Percentiles rank a stretch among this genome's conserved stretches.
phyloP scores from a whole-genome alignment of 1,140 invertebrate genomes.

The Phenacoccus solenopsis region DNA sequence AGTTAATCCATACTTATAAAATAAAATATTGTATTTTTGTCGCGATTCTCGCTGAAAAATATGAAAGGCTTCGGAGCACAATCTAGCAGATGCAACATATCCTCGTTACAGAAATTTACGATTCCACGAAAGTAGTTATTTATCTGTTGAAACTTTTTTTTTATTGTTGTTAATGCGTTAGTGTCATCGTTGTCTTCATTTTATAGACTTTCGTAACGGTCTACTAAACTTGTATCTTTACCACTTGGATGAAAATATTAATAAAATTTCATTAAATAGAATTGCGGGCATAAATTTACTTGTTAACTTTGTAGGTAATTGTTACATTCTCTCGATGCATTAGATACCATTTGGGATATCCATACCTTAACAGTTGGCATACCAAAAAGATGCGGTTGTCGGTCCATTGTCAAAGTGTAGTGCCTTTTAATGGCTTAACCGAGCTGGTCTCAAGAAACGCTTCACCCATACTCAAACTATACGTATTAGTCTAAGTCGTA shows the following conservation, averaged over 20 bases:
- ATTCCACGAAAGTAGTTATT: background rate
- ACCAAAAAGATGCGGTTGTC: too few species aligned
- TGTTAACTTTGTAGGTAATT: background rate
- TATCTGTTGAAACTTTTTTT: background rate
- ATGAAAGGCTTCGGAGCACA: background rate
- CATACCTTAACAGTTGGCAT: too few species aligned
- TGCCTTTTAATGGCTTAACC: too few species aligned
- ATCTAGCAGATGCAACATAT: background rate
- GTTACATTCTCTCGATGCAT: background rate
- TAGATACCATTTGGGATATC: too few species aligned
- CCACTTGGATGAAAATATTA: background rate
- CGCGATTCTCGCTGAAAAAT: too few species aligned
- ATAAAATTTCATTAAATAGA: background rate
- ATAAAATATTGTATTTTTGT: too few species aligned
- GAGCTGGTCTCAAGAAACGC: too few species aligned
- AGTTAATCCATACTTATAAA: too few species aligned
- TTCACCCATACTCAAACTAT: too few species aligned
- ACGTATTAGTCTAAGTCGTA: too few species aligned
- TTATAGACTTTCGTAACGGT: background rate
- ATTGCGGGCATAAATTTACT: background rate
- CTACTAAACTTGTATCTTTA: background rate
- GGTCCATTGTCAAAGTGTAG: too few species aligned
- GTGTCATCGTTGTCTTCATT: background rate
- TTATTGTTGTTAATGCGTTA: constrained; percentile 3
- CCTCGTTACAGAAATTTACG: background rate